Conservation (phyloP, 30 jellyfish, hydroid and myxozoan genomes). For the Pelagia noctiluca region DNA sequence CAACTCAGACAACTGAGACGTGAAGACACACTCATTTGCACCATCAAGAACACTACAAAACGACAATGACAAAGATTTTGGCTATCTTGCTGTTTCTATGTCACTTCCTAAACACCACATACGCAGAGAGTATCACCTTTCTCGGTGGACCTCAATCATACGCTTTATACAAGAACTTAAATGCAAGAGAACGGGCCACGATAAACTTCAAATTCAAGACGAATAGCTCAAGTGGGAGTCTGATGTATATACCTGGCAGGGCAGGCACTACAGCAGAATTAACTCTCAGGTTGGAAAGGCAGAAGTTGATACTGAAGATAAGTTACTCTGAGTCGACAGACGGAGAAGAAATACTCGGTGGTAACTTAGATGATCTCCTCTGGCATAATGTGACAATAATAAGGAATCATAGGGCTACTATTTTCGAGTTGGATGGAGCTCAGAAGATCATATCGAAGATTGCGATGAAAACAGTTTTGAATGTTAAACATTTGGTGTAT, state of each 20-base stretch:
- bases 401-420: conserved; percentile 61
- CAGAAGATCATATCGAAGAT: conserved; percentile 39
- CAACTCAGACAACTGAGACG: too few relatives aligned
- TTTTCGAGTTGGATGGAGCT: conserved; percentile 62
- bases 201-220: conserved; percentile 81
- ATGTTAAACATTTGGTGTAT: conserved; percentile 31
- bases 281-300: too few relatives aligned
- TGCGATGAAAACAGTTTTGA: conserved; percentile 40
- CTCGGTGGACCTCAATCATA: conserved; percentile 64
- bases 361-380: conserved; percentile 37
- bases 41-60: too few relatives aligned
- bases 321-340: too few relatives aligned
- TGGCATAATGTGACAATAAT: conserved; percentile 69
- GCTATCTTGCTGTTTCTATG: too few relatives aligned
- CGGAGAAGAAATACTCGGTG: conserved; percentile 40
- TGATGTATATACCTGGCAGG: conserved; percentile 47
- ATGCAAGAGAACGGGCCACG: conserved; percentile 60
- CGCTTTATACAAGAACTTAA: conserved; percentile 69
- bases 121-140: conserved; percentile 45
- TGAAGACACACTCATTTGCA: too few relatives aligned
- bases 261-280: too few relatives aligned
- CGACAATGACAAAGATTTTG: too few relatives aligned
- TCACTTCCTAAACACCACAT: too few relatives aligned
- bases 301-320: too few relatives aligned
- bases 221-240: conserved; percentile 36